Evolutionary conservation across 2,797 vertebrate species (phyloP), one percentile per base, ranked within the genome.

Genomic region (Capromys pilorides): DNA sequence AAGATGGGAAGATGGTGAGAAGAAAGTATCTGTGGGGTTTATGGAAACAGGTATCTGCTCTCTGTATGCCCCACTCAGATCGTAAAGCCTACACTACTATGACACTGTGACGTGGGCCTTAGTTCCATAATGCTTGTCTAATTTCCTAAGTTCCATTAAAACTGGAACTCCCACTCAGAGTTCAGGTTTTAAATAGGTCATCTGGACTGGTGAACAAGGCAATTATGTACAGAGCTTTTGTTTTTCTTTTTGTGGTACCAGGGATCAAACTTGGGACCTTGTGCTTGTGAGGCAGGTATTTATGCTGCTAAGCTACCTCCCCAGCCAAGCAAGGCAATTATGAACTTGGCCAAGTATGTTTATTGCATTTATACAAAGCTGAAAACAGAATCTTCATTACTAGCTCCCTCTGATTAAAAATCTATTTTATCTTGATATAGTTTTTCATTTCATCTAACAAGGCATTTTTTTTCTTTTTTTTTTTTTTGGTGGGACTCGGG

Each of bases 301-400:
- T 57, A 18, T 57, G 54, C 54, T 57, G 54, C 54, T 57, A 4
- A 19, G 54, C 54, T 57, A 16, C 18, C 16, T 57, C 54, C 54
- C 54, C 83, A 24, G 39, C 1, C 7, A 89, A 31, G n/a, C 16
- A 71, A 94, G 9, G n/a, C 26, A 87, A 54, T 28, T 31, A 57
- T 22, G 19, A 93, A 59, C 51, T 59, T 90, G 33, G 18, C 19
- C 81, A 84, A 94, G 64, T 61, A 54, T 4, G 11, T 85, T 88
- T 87, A 82, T 79, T 86, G 73, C 54, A 92, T 93, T 75, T 54
- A 31, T 39, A 21, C 62, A 75, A 78, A 16, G 78, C 73, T 77
- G 24, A 88, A n/a, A 84, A 33, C 31, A 49, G 71, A 90, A n/a
- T 78, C 75, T 51, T 90, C 87, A 39, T 67, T 11, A 80, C 5